phyloP scores from a whole-genome alignment of 2,113 vertebrate genomes.

The Macroglossus sobrinus region DNA sequence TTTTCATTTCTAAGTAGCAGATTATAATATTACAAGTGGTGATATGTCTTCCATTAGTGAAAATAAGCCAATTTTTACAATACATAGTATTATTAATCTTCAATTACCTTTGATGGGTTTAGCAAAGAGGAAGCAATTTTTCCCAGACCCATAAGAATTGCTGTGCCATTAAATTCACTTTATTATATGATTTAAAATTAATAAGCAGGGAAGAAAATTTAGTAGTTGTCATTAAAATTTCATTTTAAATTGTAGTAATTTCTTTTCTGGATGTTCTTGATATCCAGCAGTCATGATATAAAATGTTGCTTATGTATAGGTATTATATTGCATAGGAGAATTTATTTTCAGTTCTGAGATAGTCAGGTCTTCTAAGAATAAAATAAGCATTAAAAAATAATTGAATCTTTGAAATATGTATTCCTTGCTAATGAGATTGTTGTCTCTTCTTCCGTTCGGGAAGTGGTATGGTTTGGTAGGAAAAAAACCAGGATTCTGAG shows the following conservation, averaged over 20 bases:
- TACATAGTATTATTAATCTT: slow-evolving; percentile 44
- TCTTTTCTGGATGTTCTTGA: slow-evolving; percentile 55
- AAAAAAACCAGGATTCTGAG: slow-evolving; percentile 23
- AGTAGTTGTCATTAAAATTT: slow-evolving; percentile 59
- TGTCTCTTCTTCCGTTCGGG: background rate
- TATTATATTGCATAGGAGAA: slow-evolving; percentile 71
- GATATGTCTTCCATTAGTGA: slow-evolving; percentile 27
- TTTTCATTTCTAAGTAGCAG: slow-evolving; percentile 22
- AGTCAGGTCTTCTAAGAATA: slow-evolving; percentile 75
- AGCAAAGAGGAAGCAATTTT: slow-evolving; percentile 52
- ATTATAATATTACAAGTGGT: background rate
- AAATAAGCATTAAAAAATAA: slow-evolving; percentile 84
- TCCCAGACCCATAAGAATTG: background rate
- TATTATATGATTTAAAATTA: slow-evolving; percentile 63
- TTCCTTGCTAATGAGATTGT: slow-evolving; percentile 74
- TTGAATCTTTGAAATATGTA: slow-evolving; percentile 80
- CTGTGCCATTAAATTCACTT: slow-evolving; percentile 45
- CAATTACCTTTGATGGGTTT: slow-evolving; percentile 52
- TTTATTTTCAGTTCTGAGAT: slow-evolving; percentile 80
- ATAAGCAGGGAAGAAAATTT: slow-evolving; percentile 62
- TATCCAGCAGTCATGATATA: slow-evolving; percentile 74
- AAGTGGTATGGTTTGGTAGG: background rate
- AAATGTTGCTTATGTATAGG: slow-evolving; percentile 80
- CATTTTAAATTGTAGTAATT: slow-evolving; percentile 52
- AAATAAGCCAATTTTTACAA: slow-evolving; percentile 58